These are phyloP conservation scores for Chrosomus eos DNA, from an alignment of 2,797 vertebrate species.

Conservation along the genomic window DNA sequence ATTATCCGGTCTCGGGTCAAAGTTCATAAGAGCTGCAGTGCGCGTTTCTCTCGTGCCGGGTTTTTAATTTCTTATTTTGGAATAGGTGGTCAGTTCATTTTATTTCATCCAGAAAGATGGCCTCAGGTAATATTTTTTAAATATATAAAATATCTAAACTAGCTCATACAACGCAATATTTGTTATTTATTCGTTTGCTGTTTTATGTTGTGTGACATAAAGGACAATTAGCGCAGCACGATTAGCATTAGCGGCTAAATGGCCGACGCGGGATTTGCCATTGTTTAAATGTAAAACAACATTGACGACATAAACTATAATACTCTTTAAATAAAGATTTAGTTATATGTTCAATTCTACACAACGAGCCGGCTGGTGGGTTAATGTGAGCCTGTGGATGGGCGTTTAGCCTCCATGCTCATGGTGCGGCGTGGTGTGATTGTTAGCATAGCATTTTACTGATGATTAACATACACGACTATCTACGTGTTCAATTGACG, in stretches of 20 bases:
- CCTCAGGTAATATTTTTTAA: slow-evolving; percentile 72
- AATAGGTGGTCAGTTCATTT: slow-evolving; percentile 40
- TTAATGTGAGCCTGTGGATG: no score
- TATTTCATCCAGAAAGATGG: slow-evolving; percentile 68
- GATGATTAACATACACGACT: no score
- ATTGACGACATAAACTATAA: no score
- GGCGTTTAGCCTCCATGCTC: slow-evolving; percentile 73
- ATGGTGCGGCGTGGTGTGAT: slow-evolving; percentile 56
- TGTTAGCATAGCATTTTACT: background rate
- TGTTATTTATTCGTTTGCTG: background rate
- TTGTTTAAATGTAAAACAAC: no score
- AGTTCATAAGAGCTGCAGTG: slow-evolving; percentile 65
- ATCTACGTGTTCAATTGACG: fast-evolving
- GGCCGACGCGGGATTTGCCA: background rate
- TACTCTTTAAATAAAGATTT: no score
- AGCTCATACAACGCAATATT: fast-evolving
- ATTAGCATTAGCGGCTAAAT: slow-evolving; percentile 41
- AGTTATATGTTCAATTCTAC: fast-evolving
- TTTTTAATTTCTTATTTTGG: slow-evolving; percentile 63
- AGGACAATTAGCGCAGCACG: background rate
- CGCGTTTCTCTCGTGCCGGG: slow-evolving; percentile 36
- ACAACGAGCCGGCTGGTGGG: fast-evolving
- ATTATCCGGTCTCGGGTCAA: slow-evolving; percentile 47
- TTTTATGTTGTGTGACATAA: background rate
- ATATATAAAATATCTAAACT: background rate